A percentile compares a stretch with the other conserved stretches of the same genome.
phyloP scores from a whole-genome alignment of 2,797 vertebrate genomes.

The Bryconaethiops microstoma region DNA sequence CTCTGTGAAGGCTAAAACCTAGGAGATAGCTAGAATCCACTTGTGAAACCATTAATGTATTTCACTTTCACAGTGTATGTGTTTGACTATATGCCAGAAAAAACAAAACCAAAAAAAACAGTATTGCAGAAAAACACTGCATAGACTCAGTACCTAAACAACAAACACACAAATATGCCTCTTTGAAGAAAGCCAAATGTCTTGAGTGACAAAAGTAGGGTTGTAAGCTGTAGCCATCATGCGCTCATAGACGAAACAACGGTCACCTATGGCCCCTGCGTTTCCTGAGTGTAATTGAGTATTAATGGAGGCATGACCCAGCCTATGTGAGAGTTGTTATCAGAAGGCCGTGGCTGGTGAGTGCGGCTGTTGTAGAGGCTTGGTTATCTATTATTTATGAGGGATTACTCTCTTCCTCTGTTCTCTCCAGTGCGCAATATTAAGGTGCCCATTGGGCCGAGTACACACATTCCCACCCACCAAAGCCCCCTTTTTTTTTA shows the following conservation, averaged over 20 bases:
- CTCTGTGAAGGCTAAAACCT: no score
- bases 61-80: no score
- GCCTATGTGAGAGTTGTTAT: slow-evolving; percentile 70
- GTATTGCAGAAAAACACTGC: no score
- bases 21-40: no score
- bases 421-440: slow-evolving; percentile 43
- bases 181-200: background rate
- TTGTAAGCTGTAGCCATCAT: slow-evolving; percentile 34
- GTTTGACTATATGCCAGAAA: no score
- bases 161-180: background rate
- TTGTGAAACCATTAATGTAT: no score
- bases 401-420: slow-evolving; percentile 75
- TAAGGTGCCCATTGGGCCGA: slow-evolving; percentile 39
- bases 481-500: slow-evolving; percentile 46
- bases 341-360: slow-evolving; percentile 68
- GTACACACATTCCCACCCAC: slow-evolving; percentile 37
- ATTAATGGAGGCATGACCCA: slow-evolving; percentile 75
- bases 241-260: slow-evolving; percentile 35
- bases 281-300: slow-evolving; percentile 63
- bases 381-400: slow-evolving; percentile 83
- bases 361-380: slow-evolving; percentile 76
- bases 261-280: slow-evolving; percentile 32
- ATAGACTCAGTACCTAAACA: background rate
- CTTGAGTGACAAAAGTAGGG: background rate
- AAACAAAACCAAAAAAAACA: no score